Evolutionary conservation across 2,888 invertebrate species (phyloP).

Genomic region (Trissolcus brochymenae): DNA sequence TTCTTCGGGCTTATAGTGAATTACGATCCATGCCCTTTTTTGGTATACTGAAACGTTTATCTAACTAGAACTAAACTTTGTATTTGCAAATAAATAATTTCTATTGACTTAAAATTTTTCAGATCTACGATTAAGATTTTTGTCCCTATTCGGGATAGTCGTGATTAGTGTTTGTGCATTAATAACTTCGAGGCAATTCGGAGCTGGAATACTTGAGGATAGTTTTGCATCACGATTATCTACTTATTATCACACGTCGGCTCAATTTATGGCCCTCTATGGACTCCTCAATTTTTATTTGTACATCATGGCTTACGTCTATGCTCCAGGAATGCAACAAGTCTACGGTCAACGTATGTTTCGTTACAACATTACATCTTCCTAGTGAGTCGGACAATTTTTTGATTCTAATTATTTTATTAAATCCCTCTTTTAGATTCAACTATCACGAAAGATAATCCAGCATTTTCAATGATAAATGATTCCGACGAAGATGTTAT

Average conservation of each 20-base stretch:
- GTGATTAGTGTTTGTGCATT: constrained; percentile 85
- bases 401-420: constrained; percentile 8
- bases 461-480: constrained; percentile 98
- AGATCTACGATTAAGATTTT: constrained; percentile 94
- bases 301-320: constrained; percentile 95
- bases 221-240: constrained; percentile 94
- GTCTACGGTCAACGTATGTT: constrained; percentile 84
- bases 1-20: constrained; percentile 94
- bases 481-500: constrained; percentile 98
- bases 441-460: constrained; percentile 96
- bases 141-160: constrained; percentile 90
- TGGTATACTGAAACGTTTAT: constrained; percentile 79
- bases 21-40: constrained; percentile 98
- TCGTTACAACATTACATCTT: neutral
- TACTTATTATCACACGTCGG: constrained; percentile 92
- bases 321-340: constrained; percentile 89
- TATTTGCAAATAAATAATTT: no score
- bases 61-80: no score
- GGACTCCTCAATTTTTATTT: constrained; percentile 95
- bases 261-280: constrained; percentile 97
- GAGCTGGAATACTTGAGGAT: constrained; percentile 92
- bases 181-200: constrained; percentile 89
- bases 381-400: neutral
- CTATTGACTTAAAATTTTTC: constrained; percentile 67
- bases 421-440: constrained; percentile 80